These are phyloP conservation scores for Syrmaticus mikado DNA, from an alignment of 2,113 vertebrate species.

Conservation along the genomic window DNA sequence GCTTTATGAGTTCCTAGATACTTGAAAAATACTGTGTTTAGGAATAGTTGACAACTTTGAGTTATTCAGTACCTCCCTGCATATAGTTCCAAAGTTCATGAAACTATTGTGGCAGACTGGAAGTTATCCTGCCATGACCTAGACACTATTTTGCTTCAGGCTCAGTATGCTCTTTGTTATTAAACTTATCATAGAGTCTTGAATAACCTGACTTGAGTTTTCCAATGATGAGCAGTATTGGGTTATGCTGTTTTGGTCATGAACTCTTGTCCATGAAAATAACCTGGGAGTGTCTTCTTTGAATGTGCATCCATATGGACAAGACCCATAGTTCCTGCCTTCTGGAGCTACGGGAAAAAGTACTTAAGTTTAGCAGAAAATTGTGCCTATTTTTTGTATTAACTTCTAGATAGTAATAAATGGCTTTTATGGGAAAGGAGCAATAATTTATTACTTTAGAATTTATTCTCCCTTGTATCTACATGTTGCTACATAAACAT, in stretches of 20 bases:
- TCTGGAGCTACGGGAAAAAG: not conserved
- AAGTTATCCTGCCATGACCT: conserved; percentile 35
- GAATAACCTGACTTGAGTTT: conserved; percentile 35
- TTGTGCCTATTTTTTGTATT: not conserved
- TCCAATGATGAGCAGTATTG: not conserved
- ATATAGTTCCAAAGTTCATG: conserved; percentile 17
- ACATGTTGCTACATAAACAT: not conserved
- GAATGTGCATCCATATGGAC: not conserved
- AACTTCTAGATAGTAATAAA: not conserved
- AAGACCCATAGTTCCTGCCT: not conserved
- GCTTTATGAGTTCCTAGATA: not conserved
- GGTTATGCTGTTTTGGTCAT: conserved; percentile 43
- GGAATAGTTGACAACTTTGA: not conserved
- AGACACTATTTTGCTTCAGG: conserved; percentile 9
- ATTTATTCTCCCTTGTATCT: not conserved
- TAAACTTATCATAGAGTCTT: conserved; percentile 47
- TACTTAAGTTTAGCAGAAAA: not conserved
- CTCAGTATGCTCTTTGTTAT: conserved; percentile 42
- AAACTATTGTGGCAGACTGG: conserved; percentile 31
- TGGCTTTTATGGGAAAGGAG: not conserved
- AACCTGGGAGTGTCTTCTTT: not conserved
- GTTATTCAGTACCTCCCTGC: not conserved
- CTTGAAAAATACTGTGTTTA: not conserved
- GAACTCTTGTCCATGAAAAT: conserved; percentile 22
- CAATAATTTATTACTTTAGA: not conserved